Evolutionary conservation across 2,113 vertebrate genomes (phyloP).

Genomic region (Seriola dumerili): DNA sequence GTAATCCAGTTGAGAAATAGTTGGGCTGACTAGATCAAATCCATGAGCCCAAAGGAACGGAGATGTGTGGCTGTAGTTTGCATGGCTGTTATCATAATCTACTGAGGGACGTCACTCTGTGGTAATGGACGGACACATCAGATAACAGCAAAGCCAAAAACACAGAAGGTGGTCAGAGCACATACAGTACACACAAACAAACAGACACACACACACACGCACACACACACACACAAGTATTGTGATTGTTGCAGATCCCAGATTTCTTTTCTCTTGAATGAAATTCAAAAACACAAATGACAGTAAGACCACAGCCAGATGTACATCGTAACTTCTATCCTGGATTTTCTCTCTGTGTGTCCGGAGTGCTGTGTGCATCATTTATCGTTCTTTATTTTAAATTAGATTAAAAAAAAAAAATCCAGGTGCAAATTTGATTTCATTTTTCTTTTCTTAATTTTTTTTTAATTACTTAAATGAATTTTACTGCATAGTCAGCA

Average conservation of each 20-base stretch:
- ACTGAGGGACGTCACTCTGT: not conserved
- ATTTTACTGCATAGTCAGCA: not conserved
- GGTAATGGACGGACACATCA: slow-evolving; percentile 11
- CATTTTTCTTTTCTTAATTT: too few relatives aligned
- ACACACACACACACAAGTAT: slow-evolving; percentile 5
- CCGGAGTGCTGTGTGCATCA: too few relatives aligned
- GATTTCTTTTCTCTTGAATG: slow-evolving; percentile 5
- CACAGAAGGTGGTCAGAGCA: not conserved
- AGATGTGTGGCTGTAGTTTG: slow-evolving; percentile 35
- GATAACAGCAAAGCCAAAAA: slow-evolving; percentile 14
- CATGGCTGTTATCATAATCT: slow-evolving; percentile 36
- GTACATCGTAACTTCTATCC: not conserved
- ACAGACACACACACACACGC: too few relatives aligned
- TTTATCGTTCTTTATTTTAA: too few relatives aligned
- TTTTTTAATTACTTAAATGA: not conserved
- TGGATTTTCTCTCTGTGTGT: not conserved
- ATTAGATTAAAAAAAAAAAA: not conserved
- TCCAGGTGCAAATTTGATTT: not conserved
- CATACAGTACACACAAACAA: too few relatives aligned
- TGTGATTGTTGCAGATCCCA: not conserved
- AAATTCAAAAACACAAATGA: not conserved
- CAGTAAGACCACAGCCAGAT: not conserved
- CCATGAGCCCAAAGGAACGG: slow-evolving; percentile 37
- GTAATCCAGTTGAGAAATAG: slow-evolving; percentile 49
- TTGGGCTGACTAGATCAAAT: slow-evolving; percentile 33